Evolutionary conservation across 2,888 invertebrate species (phyloP), one percentile per base, ranked within the genome.

Genomic region (Apotomis capreana): DNA sequence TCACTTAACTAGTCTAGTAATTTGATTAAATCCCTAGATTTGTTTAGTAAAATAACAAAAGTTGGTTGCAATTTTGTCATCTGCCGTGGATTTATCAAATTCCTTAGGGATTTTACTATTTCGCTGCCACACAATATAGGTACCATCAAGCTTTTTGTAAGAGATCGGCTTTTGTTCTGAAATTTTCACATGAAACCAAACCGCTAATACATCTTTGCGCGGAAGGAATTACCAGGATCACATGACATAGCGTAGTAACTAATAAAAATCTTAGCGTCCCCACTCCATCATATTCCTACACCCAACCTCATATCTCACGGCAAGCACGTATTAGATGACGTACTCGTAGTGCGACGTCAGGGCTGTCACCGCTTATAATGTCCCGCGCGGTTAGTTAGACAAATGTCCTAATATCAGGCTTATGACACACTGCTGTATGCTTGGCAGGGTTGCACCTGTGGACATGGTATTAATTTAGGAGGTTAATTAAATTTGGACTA

Each of bases 301-400:
- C 58, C 68, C 68, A 44, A 51, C 69, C 74, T 78, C 78, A 80
- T 78, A 80, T 77, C 76, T 79, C 70, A 77, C 63, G 76, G 71
- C 78, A 76, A 77, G 78, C 83, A 80, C 80, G 79, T 79, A 78
- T 74, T 70, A 70, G 69, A 82, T 84, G 84, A 84, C 80, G 75
- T 75, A 82, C 78, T 81, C 80, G 75, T 75, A 82, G 78, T 81
- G 78, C 75, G 68, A 76, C 61, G 71, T 71, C 71, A 71, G 71
- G 61, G 67, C 61, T 81, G 85, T 85, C 86, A 82, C 80, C 80
- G 80, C 78, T 82, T 79, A 81, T 84, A 84, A 84, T 82, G 80
- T 81, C 77, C 75, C 71, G 75, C 78, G 78, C 78, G 83, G 82
- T 81, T 83, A 80, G 83, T 83, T 78, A 80, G 82, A 85, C 82